These are phyloP conservation scores for Thrips palmi DNA, from an alignment of 1,140 invertebrate species.

Conservation along the genomic window DNA sequence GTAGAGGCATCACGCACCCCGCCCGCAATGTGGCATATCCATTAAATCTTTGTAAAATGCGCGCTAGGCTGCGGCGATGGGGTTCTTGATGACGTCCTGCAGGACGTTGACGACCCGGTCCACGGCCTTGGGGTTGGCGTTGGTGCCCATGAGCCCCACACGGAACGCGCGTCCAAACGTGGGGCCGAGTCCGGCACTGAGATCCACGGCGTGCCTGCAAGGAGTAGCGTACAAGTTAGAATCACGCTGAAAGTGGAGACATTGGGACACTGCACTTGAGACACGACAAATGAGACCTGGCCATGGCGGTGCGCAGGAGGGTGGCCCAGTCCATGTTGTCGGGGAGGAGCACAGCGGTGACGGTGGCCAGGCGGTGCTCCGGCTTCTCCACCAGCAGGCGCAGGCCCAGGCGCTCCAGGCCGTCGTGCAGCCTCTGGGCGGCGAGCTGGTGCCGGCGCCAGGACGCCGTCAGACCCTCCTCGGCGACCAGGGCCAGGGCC, in stretches of 20 bases:
- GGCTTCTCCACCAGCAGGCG: conserved; percentile 41
- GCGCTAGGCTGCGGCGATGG: no score
- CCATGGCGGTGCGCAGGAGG: no score
- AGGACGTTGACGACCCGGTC: no score
- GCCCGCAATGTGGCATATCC: no score
- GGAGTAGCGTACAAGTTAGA: conserved; percentile 11
- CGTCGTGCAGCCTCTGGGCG: conserved; percentile 39
- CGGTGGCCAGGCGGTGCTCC: conserved; percentile 48
- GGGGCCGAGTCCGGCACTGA: conserved; percentile 56
- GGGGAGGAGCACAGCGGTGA: conserved; percentile 56
- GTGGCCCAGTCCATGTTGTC: conserved; percentile 45
- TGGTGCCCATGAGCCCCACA: conserved; percentile 63
- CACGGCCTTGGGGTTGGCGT: conserved; percentile 42
- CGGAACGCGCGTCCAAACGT: conserved; percentile 55
- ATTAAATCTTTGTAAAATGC: no score
- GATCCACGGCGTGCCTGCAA: conserved; percentile 51
- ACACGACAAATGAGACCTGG: conserved; percentile 45
- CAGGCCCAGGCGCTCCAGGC: no score
- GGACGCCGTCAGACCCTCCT: conserved; percentile 46
- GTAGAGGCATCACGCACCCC: no score
- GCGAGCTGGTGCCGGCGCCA: conserved; percentile 48
- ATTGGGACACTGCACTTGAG: conserved; percentile 35
- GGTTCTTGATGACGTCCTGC: no score
- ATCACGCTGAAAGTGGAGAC: not conserved
- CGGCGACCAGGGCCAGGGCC: conserved; percentile 47